Evolutionary conservation across 2,888 invertebrate species (phyloP).

Genomic region (Drosophila niveifrons): DNA sequence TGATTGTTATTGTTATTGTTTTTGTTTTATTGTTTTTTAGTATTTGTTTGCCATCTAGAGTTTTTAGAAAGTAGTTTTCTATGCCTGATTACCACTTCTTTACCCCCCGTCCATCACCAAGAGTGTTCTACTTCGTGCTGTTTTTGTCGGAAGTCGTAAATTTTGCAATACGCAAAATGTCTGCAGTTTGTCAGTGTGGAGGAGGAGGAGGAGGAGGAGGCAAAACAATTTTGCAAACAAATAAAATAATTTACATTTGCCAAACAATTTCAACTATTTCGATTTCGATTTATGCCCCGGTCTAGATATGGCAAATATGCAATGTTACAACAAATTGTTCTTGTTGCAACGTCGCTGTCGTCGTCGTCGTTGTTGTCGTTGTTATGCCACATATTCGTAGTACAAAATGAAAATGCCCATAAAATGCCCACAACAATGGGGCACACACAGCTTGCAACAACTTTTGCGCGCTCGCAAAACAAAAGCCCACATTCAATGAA

Average conservation of each 20-base stretch:
- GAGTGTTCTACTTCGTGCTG: not conserved
- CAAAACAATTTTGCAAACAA: conserved; percentile 72
- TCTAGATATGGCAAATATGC: conserved; percentile 45
- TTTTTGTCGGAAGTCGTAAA: conserved; percentile 70
- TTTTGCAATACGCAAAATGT: conserved; percentile 58
- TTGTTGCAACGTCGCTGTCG: not conserved
- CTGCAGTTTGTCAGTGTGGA: conserved; percentile 45
- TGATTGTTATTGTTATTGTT: conserved; percentile 13
- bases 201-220: conserved; percentile 35
- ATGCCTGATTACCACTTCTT: conserved; percentile 14
- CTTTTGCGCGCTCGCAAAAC: conserved; percentile 34
- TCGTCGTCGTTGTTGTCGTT: conserved; percentile 4
- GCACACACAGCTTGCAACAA: conserved; percentile 35
- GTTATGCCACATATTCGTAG: not conserved
- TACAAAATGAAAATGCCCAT: conserved; percentile 67
- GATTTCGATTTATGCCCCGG: conserved; percentile 59
- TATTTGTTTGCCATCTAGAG: conserved; percentile 33
- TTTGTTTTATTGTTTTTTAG: no score
- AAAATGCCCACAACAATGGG: conserved; percentile 75
- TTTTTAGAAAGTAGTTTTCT: conserved; percentile 78
- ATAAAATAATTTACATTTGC: conserved; percentile 81
- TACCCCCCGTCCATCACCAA: no score
- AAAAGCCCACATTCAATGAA: conserved; percentile 54
- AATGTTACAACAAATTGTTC: conserved; percentile 17
- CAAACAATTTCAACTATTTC: conserved; percentile 73